Evolutionary conservation across 2,113 vertebrate species (phyloP).

Genomic region (Gymnobelideus leadbeateri): DNA sequence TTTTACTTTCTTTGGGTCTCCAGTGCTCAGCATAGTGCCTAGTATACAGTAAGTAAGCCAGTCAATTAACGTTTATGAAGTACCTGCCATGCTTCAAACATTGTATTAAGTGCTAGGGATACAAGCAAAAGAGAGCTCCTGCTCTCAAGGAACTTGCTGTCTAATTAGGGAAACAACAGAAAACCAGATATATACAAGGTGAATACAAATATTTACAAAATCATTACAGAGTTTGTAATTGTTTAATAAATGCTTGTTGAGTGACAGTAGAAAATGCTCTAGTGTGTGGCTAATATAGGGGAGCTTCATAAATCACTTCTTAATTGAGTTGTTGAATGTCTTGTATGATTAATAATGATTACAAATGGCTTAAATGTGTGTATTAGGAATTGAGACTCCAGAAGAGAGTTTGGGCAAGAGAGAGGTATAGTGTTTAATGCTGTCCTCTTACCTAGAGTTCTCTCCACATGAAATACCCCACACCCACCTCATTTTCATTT

Average conservation of each 20-base stretch:
- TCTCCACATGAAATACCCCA: not conserved
- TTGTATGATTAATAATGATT: not conserved
- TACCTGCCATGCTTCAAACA: too few species aligned
- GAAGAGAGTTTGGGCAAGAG: not conserved
- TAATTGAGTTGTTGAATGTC: not conserved
- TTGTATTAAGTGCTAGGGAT: too few species aligned
- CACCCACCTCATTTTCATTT: not conserved
- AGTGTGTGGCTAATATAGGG: not conserved
- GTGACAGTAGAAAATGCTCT: not conserved
- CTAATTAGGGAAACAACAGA: too few species aligned
- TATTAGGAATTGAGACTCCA: not conserved
- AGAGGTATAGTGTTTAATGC: not conserved
- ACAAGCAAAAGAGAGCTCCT: too few species aligned
- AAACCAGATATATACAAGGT: too few species aligned
- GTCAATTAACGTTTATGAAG: too few species aligned
- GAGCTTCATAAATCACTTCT: not conserved
- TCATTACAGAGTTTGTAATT: not conserved
- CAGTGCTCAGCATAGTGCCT: not conserved
- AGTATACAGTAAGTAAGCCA: too few species aligned
- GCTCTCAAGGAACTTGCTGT: too few species aligned
- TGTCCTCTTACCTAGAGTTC: not conserved
- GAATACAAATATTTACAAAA: too few species aligned
- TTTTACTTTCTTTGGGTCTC: not conserved
- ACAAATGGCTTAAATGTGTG: not conserved
- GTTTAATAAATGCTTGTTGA: not conserved